phyloP scores from a whole-genome alignment of 2,113 vertebrate genomes.

The Colossoma macropomum region DNA sequence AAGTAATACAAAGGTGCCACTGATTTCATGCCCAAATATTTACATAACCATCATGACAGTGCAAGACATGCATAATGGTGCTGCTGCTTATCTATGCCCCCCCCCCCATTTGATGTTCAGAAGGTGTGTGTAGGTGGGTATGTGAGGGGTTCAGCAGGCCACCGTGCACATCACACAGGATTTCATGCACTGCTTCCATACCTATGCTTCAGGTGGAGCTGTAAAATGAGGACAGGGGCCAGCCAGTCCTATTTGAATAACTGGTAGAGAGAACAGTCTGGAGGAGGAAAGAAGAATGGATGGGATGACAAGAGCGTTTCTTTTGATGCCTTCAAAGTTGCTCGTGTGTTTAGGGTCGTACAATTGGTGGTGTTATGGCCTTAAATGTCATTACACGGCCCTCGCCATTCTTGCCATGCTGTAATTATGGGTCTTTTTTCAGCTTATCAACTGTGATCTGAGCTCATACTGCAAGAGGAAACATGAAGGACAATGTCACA shows the following conservation, averaged over 20 bases:
- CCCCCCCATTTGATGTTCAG: slow-evolving; percentile 41
- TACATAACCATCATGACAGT: slow-evolving; percentile 56
- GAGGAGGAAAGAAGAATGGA: slow-evolving; percentile 24
- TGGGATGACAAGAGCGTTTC: slow-evolving; percentile 35
- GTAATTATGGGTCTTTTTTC: background rate
- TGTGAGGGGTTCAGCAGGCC: slow-evolving; percentile 42
- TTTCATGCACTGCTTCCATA: slow-evolving; percentile 66
- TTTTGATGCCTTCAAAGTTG: slow-evolving; percentile 39
- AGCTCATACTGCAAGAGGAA: background rate
- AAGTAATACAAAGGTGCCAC: slow-evolving; percentile 50
- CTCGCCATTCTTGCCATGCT: background rate
- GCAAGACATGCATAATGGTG: slow-evolving; percentile 62
- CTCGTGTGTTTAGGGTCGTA: slow-evolving; percentile 47
- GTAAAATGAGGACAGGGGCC: slow-evolving; percentile 66
- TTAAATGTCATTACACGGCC: background rate
- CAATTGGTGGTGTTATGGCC: slow-evolving; percentile 4
- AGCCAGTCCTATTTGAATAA: slow-evolving; percentile 71
- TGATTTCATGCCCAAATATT: slow-evolving; percentile 61
- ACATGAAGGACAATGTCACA: background rate
- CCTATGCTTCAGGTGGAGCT: slow-evolving; percentile 65
- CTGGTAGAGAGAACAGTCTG: slow-evolving; percentile 49
- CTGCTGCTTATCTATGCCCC: slow-evolving; percentile 55
- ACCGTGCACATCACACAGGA: slow-evolving; percentile 62
- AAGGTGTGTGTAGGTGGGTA: background rate
- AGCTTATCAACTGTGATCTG: background rate